These are phyloP conservation scores for Periparus ater DNA, from an alignment of 2,797 vertebrate genomes.

Conservation along the genomic window DNA sequence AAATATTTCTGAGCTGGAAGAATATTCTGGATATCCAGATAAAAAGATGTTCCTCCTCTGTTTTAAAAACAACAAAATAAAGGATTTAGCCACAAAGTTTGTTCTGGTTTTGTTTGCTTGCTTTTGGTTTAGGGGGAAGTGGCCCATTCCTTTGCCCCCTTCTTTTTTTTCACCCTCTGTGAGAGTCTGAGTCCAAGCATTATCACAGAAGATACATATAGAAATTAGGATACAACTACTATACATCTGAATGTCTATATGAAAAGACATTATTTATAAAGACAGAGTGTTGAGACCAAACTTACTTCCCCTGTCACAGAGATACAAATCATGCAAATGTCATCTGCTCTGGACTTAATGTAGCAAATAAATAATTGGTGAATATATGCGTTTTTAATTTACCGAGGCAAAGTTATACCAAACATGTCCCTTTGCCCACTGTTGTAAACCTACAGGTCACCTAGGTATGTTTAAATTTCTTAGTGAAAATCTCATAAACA, in stretches of 20 bases:
- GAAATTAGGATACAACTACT: not conserved
- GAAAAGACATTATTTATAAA: not conserved
- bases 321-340: not conserved
- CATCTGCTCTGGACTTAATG: not conserved
- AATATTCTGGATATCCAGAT: not conserved
- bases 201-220: not conserved
- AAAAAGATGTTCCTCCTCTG: not conserved
- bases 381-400: not conserved
- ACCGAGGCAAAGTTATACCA: not conserved
- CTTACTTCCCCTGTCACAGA: not conserved
- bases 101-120: not conserved
- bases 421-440: not conserved
- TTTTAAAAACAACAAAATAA: not conserved
- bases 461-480: not conserved
- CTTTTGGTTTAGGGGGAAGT: not conserved
- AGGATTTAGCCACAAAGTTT: not conserved
- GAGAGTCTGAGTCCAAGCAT: not conserved
- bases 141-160: not conserved
- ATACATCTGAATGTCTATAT: not conserved
- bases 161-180: fast-evolving
- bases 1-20: constrained; percentile 11
- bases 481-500: not conserved
- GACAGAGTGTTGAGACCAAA: not conserved
- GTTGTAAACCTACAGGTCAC: not conserved
- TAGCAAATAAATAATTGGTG: not conserved